These are phyloP conservation scores for Drosophila seguyi DNA, from an alignment of 1,140 invertebrate species.

Conservation along the genomic window DNA sequence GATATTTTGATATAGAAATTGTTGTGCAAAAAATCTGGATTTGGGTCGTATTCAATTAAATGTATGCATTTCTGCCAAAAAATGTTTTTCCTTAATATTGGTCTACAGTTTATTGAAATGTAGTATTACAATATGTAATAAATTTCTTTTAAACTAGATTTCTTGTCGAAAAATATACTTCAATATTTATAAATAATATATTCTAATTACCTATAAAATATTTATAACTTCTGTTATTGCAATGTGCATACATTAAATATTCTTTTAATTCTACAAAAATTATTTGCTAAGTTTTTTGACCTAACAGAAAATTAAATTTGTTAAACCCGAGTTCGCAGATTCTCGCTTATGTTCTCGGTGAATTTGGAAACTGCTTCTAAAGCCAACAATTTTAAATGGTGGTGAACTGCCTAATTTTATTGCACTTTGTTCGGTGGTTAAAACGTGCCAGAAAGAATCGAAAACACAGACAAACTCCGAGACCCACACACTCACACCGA, in stretches of 20 bases:
- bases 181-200: too few species aligned
- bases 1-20: too few species aligned
- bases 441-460: slow-evolving; percentile 35
- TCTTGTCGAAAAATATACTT: too few species aligned
- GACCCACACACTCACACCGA: slow-evolving; percentile 3
- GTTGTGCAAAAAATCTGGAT: too few species aligned
- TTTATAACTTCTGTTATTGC: too few species aligned
- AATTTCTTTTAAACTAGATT: too few species aligned
- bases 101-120: too few species aligned
- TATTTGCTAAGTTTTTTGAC: not conserved
- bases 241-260: not conserved
- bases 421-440: slow-evolving; percentile 32
- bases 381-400: slow-evolving; percentile 5
- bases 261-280: accelerated
- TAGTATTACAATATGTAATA: too few species aligned
- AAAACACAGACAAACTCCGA: slow-evolving; percentile 35
- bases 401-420: slow-evolving; percentile 30
- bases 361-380: not conserved
- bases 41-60: too few species aligned
- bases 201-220: too few species aligned
- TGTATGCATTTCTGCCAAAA: too few species aligned
- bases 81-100: too few species aligned
- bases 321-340: not conserved
- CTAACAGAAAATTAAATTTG: not conserved
- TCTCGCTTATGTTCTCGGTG: slow-evolving; percentile 10